Conservation (phyloP, 2,113 vertebrate genomes). For the Azemiops feae region DNA sequence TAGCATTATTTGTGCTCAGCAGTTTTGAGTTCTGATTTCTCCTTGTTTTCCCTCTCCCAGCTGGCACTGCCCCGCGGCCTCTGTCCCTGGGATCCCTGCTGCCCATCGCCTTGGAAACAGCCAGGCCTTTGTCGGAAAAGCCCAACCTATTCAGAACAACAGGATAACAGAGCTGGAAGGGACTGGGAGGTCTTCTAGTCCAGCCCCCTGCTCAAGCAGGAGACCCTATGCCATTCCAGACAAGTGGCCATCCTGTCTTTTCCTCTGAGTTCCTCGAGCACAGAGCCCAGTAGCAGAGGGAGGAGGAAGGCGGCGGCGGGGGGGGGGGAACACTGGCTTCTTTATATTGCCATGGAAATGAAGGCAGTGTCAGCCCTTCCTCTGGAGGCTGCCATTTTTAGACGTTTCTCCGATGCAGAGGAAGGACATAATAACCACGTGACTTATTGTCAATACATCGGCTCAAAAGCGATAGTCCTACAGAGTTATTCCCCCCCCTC, state of each 20-base stretch:
- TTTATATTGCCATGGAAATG: neutral
- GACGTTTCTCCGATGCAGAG: neutral
- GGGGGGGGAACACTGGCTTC: neutral
- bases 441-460: neutral
- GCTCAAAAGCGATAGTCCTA: neutral
- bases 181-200: too few species aligned
- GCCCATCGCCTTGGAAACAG: constrained; percentile 17
- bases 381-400: neutral
- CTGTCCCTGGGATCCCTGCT: constrained; percentile 6
- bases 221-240: too few species aligned
- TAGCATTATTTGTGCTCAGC: too few species aligned
- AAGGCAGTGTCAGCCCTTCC: neutral
- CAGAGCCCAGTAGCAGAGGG: neutral
- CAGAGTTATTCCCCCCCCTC: accelerated
- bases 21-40: neutral
- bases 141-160: too few species aligned
- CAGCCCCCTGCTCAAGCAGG: too few species aligned
- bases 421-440: neutral
- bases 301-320: neutral
- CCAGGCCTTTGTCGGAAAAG: too few species aligned
- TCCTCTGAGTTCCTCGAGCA: neutral
- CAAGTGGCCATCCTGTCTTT: too few species aligned
- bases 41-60: neutral
- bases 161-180: too few species aligned
- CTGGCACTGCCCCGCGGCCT: neutral